A percentile compares a stretch with the other conserved stretches of the same genome.
Evolutionary conservation across 2,888 invertebrate genomes (phyloP).

Genomic region (Sarcophaga rosellei): DNA sequence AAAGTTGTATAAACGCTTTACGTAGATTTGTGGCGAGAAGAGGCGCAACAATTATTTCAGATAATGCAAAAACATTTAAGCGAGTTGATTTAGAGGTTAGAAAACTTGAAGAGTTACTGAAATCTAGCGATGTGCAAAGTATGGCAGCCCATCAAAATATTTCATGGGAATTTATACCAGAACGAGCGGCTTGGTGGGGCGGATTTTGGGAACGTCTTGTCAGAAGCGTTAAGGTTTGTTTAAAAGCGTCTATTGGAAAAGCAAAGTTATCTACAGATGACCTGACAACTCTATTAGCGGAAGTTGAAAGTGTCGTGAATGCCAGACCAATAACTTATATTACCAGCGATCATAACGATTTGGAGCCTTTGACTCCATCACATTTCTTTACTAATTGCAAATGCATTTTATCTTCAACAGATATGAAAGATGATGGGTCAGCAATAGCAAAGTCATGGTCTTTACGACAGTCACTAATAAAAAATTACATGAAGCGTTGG

Average conservation of each 20-base stretch:
- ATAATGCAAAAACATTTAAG: constrained; percentile 58
- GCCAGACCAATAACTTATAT: constrained; percentile 58
- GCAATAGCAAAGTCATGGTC: constrained; percentile 24
- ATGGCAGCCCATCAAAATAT: constrained; percentile 51
- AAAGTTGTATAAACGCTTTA: constrained; percentile 57
- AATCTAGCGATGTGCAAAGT: constrained; percentile 40
- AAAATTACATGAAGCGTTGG: constrained; percentile 53
- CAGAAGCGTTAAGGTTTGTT: constrained; percentile 49
- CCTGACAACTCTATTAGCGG: constrained; percentile 46
- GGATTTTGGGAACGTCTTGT: constrained; percentile 65
- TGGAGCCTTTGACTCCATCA: constrained; percentile 42
- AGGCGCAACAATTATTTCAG: constrained; percentile 47
- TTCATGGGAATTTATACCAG: constrained; percentile 50
- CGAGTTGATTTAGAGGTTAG: constrained; percentile 40
- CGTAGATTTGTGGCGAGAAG: constrained; percentile 55
- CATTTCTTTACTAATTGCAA: constrained; percentile 49
- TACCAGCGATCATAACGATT: constrained; percentile 51
- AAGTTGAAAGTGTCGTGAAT: constrained; percentile 61
- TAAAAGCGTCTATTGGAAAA: constrained; percentile 62
- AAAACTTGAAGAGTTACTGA: constrained; percentile 37
- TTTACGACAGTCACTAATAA: constrained; percentile 30
- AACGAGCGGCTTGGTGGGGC: constrained; percentile 66
- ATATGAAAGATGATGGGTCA: constrained; percentile 40
- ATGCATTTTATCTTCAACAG: constrained; percentile 44
- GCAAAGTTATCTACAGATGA: constrained; percentile 42